phyloP scores from a whole-genome alignment of 2,797 vertebrate species.

The Distichodus sexfasciatus region DNA sequence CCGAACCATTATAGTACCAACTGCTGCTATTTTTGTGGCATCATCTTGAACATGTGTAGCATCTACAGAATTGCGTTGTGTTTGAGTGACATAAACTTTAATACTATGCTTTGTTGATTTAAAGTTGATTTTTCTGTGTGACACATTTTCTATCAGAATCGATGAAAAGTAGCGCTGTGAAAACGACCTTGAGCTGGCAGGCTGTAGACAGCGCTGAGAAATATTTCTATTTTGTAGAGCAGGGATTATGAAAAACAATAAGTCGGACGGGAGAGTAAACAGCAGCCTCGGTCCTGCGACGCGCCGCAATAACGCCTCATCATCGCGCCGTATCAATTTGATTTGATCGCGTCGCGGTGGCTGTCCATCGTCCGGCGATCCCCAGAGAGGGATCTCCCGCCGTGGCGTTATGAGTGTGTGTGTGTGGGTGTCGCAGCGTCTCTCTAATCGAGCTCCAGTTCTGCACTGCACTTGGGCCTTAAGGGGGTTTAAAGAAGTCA shows the following conservation, averaged over 20 bases:
- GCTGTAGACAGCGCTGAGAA: conserved; percentile 28
- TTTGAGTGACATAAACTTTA: too few relatives aligned
- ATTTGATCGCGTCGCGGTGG: conserved; percentile 63
- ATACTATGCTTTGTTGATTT: too few relatives aligned
- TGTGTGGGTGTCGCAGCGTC: conserved; percentile 46
- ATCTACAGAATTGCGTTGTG: too few relatives aligned
- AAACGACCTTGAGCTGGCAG: conserved; percentile 16
- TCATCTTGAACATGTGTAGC: too few relatives aligned
- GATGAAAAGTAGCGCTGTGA: conserved; percentile 8
- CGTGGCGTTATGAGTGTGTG: conserved; percentile 60
- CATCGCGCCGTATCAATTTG: conserved; percentile 77
- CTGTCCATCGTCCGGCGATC: conserved; percentile 69
- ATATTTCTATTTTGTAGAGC: background rate
- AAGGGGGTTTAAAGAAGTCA: conserved; percentile 48
- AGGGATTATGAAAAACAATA: conserved; percentile 71
- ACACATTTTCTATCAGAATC: too few relatives aligned
- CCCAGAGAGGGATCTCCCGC: conserved; percentile 58
- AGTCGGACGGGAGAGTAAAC: conserved; percentile 67
- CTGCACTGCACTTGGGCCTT: conserved; percentile 66
- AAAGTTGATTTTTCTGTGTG: too few relatives aligned
- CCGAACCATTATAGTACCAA: too few relatives aligned
- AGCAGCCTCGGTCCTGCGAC: conserved; percentile 52
- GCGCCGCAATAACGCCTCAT: conserved; percentile 65
- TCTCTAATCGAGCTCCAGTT: conserved; percentile 72
- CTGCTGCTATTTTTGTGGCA: too few relatives aligned